These are phyloP conservation scores for Formica aserva DNA, from an alignment of 2,888 invertebrate genomes.

Conservation along the genomic window DNA sequence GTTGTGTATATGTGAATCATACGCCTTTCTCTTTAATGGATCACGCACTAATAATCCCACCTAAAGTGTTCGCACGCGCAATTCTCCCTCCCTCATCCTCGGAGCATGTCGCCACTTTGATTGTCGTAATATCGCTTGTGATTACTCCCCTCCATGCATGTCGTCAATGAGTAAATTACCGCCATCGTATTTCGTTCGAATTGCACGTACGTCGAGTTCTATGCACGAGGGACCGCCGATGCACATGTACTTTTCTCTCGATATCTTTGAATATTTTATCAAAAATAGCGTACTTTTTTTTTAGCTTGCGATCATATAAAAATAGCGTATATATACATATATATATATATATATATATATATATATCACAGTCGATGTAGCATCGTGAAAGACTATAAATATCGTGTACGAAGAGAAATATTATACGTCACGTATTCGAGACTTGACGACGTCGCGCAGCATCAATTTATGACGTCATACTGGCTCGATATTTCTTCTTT, in stretches of 20 bases:
- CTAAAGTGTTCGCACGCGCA: constrained; percentile 12
- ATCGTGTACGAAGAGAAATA: background rate
- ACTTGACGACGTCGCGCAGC: background rate
- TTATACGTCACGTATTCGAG: background rate
- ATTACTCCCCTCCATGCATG: constrained; percentile 36
- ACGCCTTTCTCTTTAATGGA: background rate
- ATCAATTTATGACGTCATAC: background rate
- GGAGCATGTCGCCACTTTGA: constrained; percentile 5
- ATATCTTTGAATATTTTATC: background rate
- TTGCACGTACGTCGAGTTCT: constrained; percentile 78
- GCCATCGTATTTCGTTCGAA: constrained; percentile 79
- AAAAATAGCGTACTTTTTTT: background rate
- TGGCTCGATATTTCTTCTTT: constrained; percentile 16
- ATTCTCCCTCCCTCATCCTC: background rate
- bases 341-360: background rate
- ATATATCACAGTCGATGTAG: background rate
- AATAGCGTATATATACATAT: background rate
- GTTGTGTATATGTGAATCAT: background rate
- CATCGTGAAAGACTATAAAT: background rate
- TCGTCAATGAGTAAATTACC: constrained; percentile 69
- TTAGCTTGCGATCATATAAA: background rate
- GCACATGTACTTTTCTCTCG: background rate
- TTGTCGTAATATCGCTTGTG: constrained; percentile 42
- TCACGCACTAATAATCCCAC: background rate
- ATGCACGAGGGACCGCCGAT: constrained; percentile 34